Evolutionary conservation across 2,888 invertebrate genomes (phyloP).

Genomic region (Apodemia mormo): DNA sequence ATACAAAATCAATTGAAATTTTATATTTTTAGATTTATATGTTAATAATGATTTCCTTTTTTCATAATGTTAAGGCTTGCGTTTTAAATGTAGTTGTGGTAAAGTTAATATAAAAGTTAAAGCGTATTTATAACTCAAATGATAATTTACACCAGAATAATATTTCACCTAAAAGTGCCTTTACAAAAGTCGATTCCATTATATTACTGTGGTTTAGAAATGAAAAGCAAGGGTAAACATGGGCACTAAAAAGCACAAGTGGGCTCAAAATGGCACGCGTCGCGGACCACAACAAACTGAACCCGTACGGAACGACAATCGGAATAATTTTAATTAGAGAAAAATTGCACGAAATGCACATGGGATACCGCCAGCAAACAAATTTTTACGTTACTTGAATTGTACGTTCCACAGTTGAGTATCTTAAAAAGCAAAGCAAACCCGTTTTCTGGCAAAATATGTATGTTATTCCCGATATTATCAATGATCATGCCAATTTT

Average conservation of each 20-base stretch:
- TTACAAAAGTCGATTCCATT: constrained; percentile 58
- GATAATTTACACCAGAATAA: constrained; percentile 28
- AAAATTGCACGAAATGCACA: constrained; percentile 75
- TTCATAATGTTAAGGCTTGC: neutral
- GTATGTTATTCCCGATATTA: too few relatives aligned
- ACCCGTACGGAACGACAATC: constrained; percentile 70
- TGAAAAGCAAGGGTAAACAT: constrained; percentile 69
- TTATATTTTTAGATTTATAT: neutral
- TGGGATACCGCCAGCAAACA: constrained; percentile 49
- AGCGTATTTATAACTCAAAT: constrained; percentile 17
- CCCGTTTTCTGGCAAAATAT: too few relatives aligned
- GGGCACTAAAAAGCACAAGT: constrained; percentile 78
- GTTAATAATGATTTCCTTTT: neutral
- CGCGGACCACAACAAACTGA: constrained; percentile 72
- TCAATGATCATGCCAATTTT: too few relatives aligned
- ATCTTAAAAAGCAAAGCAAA: too few relatives aligned
- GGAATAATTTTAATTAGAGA: constrained; percentile 81
- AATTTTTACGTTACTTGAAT: constrained; percentile 17
- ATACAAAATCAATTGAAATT: neutral
- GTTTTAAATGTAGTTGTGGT: neutral
- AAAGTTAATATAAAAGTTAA: neutral
- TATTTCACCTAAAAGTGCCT: constrained; percentile 26
- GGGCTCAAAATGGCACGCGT: constrained; percentile 74
- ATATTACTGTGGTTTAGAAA: constrained; percentile 53
- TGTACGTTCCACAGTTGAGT: neutral